Conservation (phyloP, 2,797 vertebrate genomes). For the Oryzias sinensis region DNA sequence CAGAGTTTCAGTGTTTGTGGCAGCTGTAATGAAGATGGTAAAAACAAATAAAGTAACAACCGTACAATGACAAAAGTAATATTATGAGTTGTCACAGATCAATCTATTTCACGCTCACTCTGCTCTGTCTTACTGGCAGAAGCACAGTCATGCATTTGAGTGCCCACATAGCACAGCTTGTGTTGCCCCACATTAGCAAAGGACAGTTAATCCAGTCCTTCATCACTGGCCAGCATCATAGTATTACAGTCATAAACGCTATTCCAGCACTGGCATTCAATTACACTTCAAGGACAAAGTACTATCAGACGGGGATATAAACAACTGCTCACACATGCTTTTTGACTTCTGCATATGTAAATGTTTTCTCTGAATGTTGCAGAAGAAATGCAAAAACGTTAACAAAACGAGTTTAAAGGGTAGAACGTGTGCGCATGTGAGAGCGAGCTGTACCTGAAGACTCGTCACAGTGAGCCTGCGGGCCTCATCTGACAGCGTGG, state of each 20-base stretch:
- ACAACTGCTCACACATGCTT: conserved; percentile 23
- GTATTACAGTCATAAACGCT: conserved; percentile 44
- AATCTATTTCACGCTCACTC: conserved; percentile 32
- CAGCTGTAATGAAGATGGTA: conserved; percentile 36
- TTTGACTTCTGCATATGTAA: conserved; percentile 15
- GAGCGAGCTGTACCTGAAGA: conserved; percentile 81
- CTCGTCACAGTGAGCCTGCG: conserved; percentile 91
- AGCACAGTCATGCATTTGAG: conserved; percentile 40
- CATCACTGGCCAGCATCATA: conserved; percentile 63
- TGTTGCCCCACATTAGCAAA: conserved; percentile 53
- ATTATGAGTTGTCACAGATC: conserved; percentile 32
- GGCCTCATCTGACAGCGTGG: conserved; percentile 91
- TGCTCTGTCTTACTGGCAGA: conserved; percentile 32
- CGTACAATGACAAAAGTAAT: conserved; percentile 27
- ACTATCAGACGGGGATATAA: conserved; percentile 47
- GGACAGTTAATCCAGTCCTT: conserved; percentile 77
- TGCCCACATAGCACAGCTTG: conserved; percentile 61
- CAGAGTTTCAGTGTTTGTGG: conserved; percentile 38
- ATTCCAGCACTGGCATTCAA: conserved; percentile 50
- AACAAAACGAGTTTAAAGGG: no score
- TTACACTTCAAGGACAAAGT: conserved; percentile 65
- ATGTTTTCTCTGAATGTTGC: conserved; percentile 5
- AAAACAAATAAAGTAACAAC: conserved; percentile 46
- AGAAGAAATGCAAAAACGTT: no score
- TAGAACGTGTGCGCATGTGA: not conserved